Evolutionary conservation across 64 coral and sea anemone genomes (phyloP).

Genomic region (Actinia equina): DNA sequence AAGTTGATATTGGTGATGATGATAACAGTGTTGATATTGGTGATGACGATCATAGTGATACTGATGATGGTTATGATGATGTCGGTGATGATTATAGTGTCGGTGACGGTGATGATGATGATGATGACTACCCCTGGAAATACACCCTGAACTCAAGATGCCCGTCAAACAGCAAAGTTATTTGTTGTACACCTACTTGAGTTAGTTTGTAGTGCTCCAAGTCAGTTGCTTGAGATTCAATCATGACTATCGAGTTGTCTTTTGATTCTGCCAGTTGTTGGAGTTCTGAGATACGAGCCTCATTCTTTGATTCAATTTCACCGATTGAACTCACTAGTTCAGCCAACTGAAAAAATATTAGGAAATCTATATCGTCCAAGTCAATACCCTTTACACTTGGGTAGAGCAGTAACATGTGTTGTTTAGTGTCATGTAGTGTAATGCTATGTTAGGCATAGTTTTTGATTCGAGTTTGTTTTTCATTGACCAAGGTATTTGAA

Average conservation of each 20-base stretch:
- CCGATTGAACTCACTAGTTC: constrained; percentile 16
- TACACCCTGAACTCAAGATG: background rate
- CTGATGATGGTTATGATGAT: no score
- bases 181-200: constrained; percentile 23
- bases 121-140: no score
- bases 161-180: background rate
- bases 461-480: no score
- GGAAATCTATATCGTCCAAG: no score
- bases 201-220: constrained; percentile 34
- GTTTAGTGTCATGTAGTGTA: background rate
- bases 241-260: constrained; percentile 39
- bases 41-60: no score
- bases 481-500: no score
- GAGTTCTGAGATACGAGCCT: constrained; percentile 43
- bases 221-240: constrained; percentile 51
- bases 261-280: constrained; percentile 48
- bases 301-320: constrained; percentile 48
- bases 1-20: no score
- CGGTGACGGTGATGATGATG: no score
- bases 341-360: background rate
- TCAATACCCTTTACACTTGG: background rate
- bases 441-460: no score
- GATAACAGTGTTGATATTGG: no score
- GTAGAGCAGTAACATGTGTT: background rate
- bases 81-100: no score